Percentiles rank a stretch among this genome's conserved stretches.
Evolutionary conservation across 2,797 vertebrate genomes (phyloP).

Genomic region (Rhadinocentrus ornatus): DNA sequence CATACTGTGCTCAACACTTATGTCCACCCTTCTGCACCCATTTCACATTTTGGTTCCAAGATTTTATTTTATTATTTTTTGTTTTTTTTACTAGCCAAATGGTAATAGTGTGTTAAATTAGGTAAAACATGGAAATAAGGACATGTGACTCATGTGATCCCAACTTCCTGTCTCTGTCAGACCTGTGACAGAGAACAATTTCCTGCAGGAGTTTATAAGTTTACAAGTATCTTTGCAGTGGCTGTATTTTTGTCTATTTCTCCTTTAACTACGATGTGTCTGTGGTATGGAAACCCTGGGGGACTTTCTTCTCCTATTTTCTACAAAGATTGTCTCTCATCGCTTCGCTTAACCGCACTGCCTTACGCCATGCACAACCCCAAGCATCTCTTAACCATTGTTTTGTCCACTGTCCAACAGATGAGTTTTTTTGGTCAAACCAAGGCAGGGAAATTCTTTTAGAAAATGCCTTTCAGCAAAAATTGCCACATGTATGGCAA

Average conservation of each 20-base stretch:
- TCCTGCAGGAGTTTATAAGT: slow-evolving; percentile 58
- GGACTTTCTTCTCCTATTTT: slow-evolving; percentile 55
- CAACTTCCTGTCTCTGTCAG: slow-evolving; percentile 42
- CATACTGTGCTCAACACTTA: slow-evolving; percentile 41
- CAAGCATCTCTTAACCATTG: slow-evolving; percentile 64
- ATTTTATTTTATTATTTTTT: slow-evolving; percentile 41
- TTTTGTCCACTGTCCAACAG: slow-evolving; percentile 59
- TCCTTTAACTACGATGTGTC: slow-evolving; percentile 49
- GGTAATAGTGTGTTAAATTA: slow-evolving; percentile 66
- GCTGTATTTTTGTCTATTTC: slow-evolving; percentile 53
- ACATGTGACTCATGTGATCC: slow-evolving; percentile 46
- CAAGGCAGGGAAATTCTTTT: slow-evolving; percentile 53
- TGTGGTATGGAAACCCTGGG: slow-evolving; percentile 55
- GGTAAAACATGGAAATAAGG: slow-evolving; percentile 61
- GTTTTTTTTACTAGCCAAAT: slow-evolving; percentile 63
- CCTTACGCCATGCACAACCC: slow-evolving; percentile 65
- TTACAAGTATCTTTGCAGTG: slow-evolving; percentile 13
- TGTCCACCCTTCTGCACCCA: slow-evolving; percentile 42
- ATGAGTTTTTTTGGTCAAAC: slow-evolving; percentile 72
- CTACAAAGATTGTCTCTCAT: slow-evolving; percentile 58
- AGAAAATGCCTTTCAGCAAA: slow-evolving; percentile 67
- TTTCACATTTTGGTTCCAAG: slow-evolving; percentile 53
- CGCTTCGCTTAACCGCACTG: slow-evolving; percentile 38
- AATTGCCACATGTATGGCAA: slow-evolving; percentile 46
- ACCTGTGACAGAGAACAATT: slow-evolving; percentile 46